Percentiles rank a stretch among this genome's conserved stretches.
phyloP scores from a whole-genome alignment of 2,113 vertebrate species.

The Tupaia tana region DNA sequence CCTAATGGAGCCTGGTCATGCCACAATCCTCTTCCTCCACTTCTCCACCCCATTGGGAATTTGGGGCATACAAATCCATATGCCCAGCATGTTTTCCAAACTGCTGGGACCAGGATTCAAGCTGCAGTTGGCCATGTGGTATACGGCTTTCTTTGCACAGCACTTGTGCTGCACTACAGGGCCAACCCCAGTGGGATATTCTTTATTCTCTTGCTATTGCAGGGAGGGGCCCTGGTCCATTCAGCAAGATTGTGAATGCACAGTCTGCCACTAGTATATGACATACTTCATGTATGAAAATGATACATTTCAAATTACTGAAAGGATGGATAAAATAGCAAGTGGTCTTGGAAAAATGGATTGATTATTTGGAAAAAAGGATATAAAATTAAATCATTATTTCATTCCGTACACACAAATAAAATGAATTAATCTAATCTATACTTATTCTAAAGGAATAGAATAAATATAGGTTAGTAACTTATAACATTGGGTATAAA shows the following conservation, averaged over 20 bases:
- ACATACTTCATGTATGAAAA: constrained; percentile 16
- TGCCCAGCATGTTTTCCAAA: too few species aligned
- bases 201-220: neutral
- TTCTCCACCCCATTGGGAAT: too few species aligned
- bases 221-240: neutral
- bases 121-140: too few species aligned
- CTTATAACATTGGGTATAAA: neutral
- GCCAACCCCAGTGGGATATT: too few species aligned
- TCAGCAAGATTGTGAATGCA: neutral
- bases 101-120: too few species aligned
- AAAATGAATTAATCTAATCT: neutral
- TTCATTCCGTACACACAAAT: neutral
- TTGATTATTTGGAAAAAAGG: neutral
- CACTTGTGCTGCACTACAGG: too few species aligned
- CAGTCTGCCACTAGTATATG: neutral
- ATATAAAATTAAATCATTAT: constrained; percentile 39
- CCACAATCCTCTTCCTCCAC: too few species aligned
- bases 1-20: too few species aligned
- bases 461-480: neutral
- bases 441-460: neutral
- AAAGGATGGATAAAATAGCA: neutral
- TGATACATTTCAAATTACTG: neutral
- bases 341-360: neutral
- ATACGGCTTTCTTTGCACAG: too few species aligned
- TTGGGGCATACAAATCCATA: too few species aligned